Percentiles rank a stretch among this genome's conserved stretches.
Evolutionary conservation across 2,113 vertebrate genomes (phyloP).

Genomic region (Vireo altiloquus): DNA sequence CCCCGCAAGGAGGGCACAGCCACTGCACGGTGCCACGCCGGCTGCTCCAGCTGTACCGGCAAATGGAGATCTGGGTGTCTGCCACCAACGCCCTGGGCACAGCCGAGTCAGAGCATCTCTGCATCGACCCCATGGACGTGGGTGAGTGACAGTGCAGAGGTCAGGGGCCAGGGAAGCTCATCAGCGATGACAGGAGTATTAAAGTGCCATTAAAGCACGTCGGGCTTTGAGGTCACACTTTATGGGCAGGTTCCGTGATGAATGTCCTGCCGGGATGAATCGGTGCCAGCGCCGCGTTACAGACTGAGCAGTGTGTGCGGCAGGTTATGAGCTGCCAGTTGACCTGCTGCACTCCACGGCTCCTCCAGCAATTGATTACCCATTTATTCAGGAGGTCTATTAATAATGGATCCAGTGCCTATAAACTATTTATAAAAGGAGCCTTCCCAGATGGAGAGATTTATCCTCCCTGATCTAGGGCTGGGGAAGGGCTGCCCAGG

Average conservation of each 20-base stretch:
- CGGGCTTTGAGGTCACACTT: neutral
- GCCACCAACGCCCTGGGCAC: slow-evolving; percentile 81
- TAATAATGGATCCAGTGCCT: slow-evolving; percentile 28
- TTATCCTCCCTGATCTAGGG: neutral
- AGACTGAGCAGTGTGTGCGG: neutral
- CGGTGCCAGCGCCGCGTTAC: neutral
- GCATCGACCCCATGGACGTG: slow-evolving; percentile 76
- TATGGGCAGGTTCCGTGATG: neutral
- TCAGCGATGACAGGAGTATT: neutral
- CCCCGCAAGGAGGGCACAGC: neutral
- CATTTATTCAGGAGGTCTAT: slow-evolving; percentile 39
- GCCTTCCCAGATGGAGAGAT: neutral
- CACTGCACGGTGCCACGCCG: slow-evolving; percentile 74
- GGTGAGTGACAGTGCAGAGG: slow-evolving; percentile 55
- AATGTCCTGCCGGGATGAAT: neutral
- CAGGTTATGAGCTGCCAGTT: neutral
- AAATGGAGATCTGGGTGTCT: slow-evolving; percentile 79
- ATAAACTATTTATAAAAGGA: slow-evolving; percentile 43
- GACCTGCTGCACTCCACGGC: slow-evolving; percentile 42
- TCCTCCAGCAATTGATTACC: slow-evolving; percentile 43
- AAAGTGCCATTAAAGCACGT: neutral
- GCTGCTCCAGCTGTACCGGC: slow-evolving; percentile 67
- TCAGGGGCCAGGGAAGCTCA: neutral
- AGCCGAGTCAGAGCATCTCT: slow-evolving; percentile 61
- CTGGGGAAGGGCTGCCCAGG: neutral